A percentile compares a stretch with the other conserved stretches of the same genome.
These are phyloP conservation scores for Drosophila arawakana DNA, from an alignment of 1,140 invertebrate species.

Conservation along the genomic window DNA sequence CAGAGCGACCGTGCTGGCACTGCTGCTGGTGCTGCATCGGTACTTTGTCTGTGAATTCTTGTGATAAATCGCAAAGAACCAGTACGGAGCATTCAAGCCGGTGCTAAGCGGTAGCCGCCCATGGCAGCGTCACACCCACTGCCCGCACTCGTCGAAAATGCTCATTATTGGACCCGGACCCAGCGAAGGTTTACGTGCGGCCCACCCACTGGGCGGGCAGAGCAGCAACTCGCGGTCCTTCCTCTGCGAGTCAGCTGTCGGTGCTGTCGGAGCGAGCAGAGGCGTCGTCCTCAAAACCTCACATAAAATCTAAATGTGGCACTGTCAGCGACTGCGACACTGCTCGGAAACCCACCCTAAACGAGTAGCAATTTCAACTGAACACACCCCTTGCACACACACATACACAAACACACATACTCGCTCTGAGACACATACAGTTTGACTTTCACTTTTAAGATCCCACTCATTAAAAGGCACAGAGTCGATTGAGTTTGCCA, in stretches of 20 bases:
- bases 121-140: conserved; percentile 55
- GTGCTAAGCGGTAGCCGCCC: conserved; percentile 43
- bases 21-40: conserved; percentile 36
- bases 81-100: conserved; percentile 50
- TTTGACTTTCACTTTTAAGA: conserved; percentile 61
- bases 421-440: background rate
- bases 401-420: conserved; percentile 23
- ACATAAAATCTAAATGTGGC: background rate
- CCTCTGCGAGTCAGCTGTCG: conserved; percentile 45
- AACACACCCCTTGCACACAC: conserved; percentile 66
- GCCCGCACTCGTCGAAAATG: conserved; percentile 60
- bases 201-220: conserved; percentile 55
- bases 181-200: conserved; percentile 31
- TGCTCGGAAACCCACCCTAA: conserved; percentile 68
- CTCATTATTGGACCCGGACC: conserved; percentile 54
- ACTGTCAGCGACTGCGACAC: background rate
- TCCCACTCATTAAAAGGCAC: no score
- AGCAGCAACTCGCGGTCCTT: conserved; percentile 28
- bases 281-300: conserved; percentile 41
- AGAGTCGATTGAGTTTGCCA: no score
- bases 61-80: conserved; percentile 72
- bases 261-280: conserved; percentile 44
- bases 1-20: conserved; percentile 28
- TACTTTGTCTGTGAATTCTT: conserved; percentile 60
- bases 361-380: conserved; percentile 33